phyloP scores from a whole-genome alignment of 2,888 invertebrate species.

The Ashinkailepas kermadecensis region DNA sequence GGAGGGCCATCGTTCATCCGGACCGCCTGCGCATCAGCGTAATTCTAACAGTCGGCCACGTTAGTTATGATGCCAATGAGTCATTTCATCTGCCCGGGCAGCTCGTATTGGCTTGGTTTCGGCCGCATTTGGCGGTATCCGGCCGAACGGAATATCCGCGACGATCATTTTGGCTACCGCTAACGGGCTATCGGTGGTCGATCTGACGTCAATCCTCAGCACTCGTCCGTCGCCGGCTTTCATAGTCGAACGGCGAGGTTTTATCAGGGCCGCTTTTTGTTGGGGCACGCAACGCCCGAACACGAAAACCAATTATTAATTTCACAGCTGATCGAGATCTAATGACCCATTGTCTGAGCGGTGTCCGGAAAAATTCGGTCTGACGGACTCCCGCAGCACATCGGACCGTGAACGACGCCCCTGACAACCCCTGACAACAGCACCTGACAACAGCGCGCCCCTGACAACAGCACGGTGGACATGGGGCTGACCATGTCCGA shows the following conservation, averaged over 20 bases:
- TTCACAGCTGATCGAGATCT: conserved; percentile 6
- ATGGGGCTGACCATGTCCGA: too few relatives aligned
- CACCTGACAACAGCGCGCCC: too few relatives aligned
- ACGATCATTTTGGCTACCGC: too few relatives aligned
- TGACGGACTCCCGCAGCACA: too few relatives aligned
- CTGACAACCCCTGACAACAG: too few relatives aligned
- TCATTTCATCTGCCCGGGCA: not conserved
- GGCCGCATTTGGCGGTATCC: not conserved
- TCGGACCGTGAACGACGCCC: too few relatives aligned
- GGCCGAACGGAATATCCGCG: not conserved
- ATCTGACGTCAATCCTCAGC: too few relatives aligned
- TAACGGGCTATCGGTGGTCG: too few relatives aligned
- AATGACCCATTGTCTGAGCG: not conserved
- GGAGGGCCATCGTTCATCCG: not conserved
- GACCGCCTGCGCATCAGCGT: not conserved
- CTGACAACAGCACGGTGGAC: too few relatives aligned
- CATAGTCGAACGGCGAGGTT: not conserved
- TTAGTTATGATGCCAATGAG: not conserved
- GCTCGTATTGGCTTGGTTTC: not conserved
- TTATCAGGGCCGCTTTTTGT: conserved; percentile 9
- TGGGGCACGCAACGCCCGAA: conserved; percentile 3
- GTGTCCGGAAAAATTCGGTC: too few relatives aligned
- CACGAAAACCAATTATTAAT: conserved; percentile 12
- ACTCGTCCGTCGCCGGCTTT: not conserved
- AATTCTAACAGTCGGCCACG: not conserved